Evolutionary conservation across 2,797 vertebrate genomes (phyloP).

Genomic region (Neoniphon sammara): DNA sequence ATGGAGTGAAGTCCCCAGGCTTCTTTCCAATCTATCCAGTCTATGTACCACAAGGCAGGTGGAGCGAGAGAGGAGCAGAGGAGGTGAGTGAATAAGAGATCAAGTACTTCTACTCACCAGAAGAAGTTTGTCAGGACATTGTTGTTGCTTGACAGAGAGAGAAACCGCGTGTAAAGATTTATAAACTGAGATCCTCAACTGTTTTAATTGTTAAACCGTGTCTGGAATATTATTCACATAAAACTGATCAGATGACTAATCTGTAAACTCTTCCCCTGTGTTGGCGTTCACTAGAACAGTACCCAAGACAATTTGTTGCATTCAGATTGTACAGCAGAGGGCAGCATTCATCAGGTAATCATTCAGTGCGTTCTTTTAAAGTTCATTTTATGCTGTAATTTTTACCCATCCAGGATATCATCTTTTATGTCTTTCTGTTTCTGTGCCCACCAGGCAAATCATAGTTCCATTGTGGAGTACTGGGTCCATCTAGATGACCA

Average conservation of each 20-base stretch:
- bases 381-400: neutral
- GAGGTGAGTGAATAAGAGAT: slow-evolving; percentile 41
- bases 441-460: slow-evolving; percentile 37
- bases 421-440: neutral
- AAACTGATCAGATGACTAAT: neutral
- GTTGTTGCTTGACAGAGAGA: neutral
- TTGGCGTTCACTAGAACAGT: neutral
- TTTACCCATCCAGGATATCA: neutral
- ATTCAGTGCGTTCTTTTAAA: neutral
- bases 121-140: neutral
- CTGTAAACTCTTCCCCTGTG: neutral
- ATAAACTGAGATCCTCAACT: no score
- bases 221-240: neutral
- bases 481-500: slow-evolving; percentile 88
- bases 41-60: slow-evolving; percentile 19
- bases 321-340: slow-evolving; percentile 60
- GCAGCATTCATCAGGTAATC: slow-evolving; percentile 48
- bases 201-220: neutral
- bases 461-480: slow-evolving; percentile 81
- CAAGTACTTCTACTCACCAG: neutral
- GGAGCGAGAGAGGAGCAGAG: slow-evolving; percentile 33
- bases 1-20: slow-evolving; percentile 49
- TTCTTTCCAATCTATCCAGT: slow-evolving; percentile 17
- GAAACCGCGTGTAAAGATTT: neutral
- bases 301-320: slow-evolving; percentile 40